A percentile compares a stretch with the other conserved stretches of the same genome.
Evolutionary conservation across 1,140 invertebrate species (phyloP).

Genomic region (Bombus superbus): DNA sequence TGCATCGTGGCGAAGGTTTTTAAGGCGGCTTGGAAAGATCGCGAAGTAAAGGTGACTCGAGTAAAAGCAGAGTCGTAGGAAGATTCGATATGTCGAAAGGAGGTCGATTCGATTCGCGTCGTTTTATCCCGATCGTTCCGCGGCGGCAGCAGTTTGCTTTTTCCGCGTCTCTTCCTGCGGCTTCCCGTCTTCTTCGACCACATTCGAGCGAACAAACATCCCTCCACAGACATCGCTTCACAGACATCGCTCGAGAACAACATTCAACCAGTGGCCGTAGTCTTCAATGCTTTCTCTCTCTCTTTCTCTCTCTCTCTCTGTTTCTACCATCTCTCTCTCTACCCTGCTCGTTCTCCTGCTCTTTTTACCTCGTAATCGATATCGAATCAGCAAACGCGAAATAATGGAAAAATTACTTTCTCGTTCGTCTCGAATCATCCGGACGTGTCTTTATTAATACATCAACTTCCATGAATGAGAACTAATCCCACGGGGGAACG

Average conservation of each 20-base stretch:
- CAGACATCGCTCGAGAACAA: background rate
- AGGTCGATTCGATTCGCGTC: background rate
- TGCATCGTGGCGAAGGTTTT: background rate
- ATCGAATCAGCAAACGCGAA: background rate
- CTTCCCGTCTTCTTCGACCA: constrained; percentile 3
- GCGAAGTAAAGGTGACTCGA: background rate
- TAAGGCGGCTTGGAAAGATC: background rate
- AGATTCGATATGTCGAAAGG: background rate
- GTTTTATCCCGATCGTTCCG: background rate
- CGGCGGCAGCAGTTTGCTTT: background rate
- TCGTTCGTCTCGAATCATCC: background rate
- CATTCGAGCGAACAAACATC: constrained; percentile 32
- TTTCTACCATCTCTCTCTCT: background rate
- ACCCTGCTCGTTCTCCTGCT: too few species aligned
- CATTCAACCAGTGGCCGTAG: constrained; percentile 49
- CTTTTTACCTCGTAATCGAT: background rate
- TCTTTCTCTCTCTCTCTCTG: too few species aligned
- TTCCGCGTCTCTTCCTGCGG: background rate
- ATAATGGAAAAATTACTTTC: background rate
- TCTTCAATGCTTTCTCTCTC: too few species aligned
- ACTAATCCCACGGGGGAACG: background rate
- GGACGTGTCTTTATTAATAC: background rate
- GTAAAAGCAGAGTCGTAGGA: background rate
- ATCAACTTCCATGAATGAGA: background rate
- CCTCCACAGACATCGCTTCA: constrained; percentile 10